Percentiles rank a stretch among this genome's conserved stretches.
Evolutionary conservation across 2,888 invertebrate genomes (phyloP).

Genomic region (Steinernema hermaphroditum): DNA sequence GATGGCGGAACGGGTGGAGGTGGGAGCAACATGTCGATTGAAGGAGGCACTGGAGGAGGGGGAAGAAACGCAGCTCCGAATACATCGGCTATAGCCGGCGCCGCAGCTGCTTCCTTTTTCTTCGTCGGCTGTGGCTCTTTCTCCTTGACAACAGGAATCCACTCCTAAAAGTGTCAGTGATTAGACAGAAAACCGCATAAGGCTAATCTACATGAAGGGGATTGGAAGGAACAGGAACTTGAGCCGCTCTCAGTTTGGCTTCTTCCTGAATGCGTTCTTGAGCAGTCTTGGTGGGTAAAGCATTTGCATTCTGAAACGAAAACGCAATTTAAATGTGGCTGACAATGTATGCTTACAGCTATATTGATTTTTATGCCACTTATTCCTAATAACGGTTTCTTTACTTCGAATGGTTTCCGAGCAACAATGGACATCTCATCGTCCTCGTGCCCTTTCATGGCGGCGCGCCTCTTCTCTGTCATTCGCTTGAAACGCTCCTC

Average conservation of each 20-base stretch:
- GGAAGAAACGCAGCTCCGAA: neutral
- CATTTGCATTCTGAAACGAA: slow-evolving; percentile 1
- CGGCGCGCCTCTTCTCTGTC: slow-evolving; percentile 18
- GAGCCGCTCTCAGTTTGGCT: slow-evolving; percentile 1
- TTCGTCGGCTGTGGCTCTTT: neutral
- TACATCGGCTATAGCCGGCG: neutral
- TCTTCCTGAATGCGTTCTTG: slow-evolving; percentile 18
- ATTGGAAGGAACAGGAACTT: neutral
- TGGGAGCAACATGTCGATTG: slow-evolving; percentile 12
- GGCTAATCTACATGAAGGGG: neutral
- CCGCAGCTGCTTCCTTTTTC: neutral
- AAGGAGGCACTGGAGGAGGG: slow-evolving; percentile 3
- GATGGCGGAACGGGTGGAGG: slow-evolving; percentile 24
- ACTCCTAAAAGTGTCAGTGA: neutral
- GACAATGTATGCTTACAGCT: neutral
- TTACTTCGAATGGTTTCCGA: slow-evolving; percentile 10
- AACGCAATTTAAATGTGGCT: neutral
- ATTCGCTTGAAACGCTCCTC: slow-evolving; percentile 22
- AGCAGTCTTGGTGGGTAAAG: slow-evolving; percentile 15
- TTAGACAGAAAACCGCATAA: neutral
- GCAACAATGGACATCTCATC: slow-evolving; percentile 8
- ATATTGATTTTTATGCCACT: slow-evolving; percentile 19
- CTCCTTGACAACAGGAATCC: slow-evolving; percentile 19
- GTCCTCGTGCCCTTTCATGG: slow-evolving; percentile 7
- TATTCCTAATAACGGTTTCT: neutral